Conservation (phyloP, 2,113 vertebrate genomes). For the Xiphophorus maculatus region DNA sequence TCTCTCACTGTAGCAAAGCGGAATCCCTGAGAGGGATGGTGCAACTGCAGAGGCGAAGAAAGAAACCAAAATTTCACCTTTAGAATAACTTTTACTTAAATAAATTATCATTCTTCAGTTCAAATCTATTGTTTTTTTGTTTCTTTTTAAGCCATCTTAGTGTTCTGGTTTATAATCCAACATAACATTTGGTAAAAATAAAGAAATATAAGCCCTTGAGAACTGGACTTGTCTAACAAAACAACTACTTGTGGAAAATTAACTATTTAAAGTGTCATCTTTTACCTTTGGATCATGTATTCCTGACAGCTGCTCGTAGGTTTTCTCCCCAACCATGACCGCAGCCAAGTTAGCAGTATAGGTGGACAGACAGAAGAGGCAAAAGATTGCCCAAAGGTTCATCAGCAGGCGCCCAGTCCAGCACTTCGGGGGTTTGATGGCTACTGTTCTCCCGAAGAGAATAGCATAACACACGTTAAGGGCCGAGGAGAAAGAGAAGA, state of each 20-base stretch:
- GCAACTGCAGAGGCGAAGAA: slow-evolving; percentile 84
- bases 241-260: not conserved
- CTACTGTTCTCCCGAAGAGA: slow-evolving; percentile 92
- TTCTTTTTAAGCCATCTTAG: not conserved
- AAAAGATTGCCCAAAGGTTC: slow-evolving; percentile 99
- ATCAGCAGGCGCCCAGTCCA: slow-evolving; percentile 95
- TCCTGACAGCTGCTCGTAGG: slow-evolving; percentile 92
- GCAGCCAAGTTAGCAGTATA: slow-evolving; percentile 97
- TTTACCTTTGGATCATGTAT: slow-evolving; percentile 95
- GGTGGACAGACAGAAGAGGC: slow-evolving; percentile 92
- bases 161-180: not conserved
- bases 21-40: slow-evolving; percentile 92
- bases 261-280: not conserved
- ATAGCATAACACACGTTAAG: slow-evolving; percentile 97
- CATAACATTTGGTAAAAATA: not conserved
- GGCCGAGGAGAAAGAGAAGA: slow-evolving; percentile 96
- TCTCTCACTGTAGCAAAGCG: slow-evolving; percentile 93
- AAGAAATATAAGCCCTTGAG: not conserved
- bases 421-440: slow-evolving; percentile 96
- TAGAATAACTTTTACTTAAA: not conserved
- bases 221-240: no score
- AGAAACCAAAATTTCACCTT: slow-evolving; percentile 19
- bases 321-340: slow-evolving; percentile 98
- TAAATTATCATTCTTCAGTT: slow-evolving; percentile 4
- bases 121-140: not conserved